Percentiles rank a stretch among this genome's conserved stretches.
Evolutionary conservation across 2,888 invertebrate genomes (phyloP).

Genomic region (Hirtodrosophila trivittata): DNA sequence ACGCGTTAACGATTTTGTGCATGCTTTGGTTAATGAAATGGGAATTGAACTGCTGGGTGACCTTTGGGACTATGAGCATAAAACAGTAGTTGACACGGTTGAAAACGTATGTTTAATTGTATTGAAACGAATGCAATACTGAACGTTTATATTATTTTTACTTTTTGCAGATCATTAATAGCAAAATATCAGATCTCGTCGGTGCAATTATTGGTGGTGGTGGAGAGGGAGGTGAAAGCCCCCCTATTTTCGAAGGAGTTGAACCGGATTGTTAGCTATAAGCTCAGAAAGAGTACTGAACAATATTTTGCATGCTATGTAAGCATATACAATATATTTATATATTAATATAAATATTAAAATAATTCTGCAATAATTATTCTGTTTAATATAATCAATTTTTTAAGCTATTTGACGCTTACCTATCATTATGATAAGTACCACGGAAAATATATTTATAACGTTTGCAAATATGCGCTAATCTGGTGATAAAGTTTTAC

Average conservation of each 20-base stretch:
- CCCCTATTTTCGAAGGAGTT: slow-evolving; percentile 79
- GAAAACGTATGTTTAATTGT: slow-evolving; percentile 58
- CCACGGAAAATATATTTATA: slow-evolving; percentile 29
- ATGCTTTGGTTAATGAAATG: slow-evolving; percentile 78
- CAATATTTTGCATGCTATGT: too few relatives aligned
- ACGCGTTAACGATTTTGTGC: slow-evolving; percentile 75
- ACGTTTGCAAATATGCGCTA: slow-evolving; percentile 24
- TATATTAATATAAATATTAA: slow-evolving; percentile 1
- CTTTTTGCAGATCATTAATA: slow-evolving; percentile 69
- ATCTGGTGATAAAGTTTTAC: slow-evolving; percentile 39
- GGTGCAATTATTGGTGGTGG: slow-evolving; percentile 65
- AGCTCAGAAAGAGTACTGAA: slow-evolving; percentile 40
- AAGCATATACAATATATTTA: not conserved
- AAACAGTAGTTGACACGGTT: slow-evolving; percentile 42
- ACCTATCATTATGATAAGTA: slow-evolving; percentile 28
- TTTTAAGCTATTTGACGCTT: slow-evolving; percentile 30
- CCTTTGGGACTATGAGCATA: slow-evolving; percentile 72
- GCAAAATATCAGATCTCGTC: slow-evolving; percentile 64
- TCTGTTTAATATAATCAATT: slow-evolving; percentile 2
- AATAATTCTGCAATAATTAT: too few relatives aligned
- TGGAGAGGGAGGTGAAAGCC: slow-evolving; percentile 47
- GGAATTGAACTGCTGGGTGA: slow-evolving; percentile 79
- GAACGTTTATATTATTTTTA: not conserved
- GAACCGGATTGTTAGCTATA: slow-evolving; percentile 74
- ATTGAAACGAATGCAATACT: not conserved